Conservation (phyloP, 1,140 invertebrate genomes). For the Cyclina sinensis region DNA sequence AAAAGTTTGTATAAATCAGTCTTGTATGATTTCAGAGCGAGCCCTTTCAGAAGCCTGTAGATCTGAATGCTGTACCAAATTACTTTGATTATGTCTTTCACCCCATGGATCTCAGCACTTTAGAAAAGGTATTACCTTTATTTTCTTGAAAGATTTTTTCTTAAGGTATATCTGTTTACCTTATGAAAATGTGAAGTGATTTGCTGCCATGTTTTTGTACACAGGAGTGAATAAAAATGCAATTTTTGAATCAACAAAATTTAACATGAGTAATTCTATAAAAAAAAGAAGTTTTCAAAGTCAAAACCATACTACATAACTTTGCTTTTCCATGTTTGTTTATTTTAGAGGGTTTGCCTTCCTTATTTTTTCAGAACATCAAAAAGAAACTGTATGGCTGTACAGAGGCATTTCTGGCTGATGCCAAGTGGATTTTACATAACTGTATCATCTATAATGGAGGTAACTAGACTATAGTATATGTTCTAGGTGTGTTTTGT, state of each 20-base stretch:
- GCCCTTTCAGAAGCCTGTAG: slow-evolving; percentile 92
- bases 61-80: slow-evolving; percentile 90
- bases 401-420: slow-evolving; percentile 95
- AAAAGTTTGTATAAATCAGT: neutral
- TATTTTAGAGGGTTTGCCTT: slow-evolving; percentile 83
- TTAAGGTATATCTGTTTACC: no score
- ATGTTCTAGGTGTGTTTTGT: no score
- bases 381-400: slow-evolving; percentile 93
- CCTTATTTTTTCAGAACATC: slow-evolving; percentile 89
- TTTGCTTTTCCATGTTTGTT: no score
- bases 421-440: slow-evolving; percentile 97
- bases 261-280: no score
- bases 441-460: slow-evolving; percentile 96
- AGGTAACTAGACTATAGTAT: slow-evolving; percentile 89
- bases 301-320: no score
- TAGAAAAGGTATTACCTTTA: slow-evolving; percentile 88
- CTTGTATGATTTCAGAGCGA: slow-evolving; percentile 83
- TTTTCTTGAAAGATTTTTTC: no score
- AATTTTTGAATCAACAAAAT: no score
- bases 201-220: no score
- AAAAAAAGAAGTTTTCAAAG: no score
- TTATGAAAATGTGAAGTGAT: no score
- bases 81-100: slow-evolving; percentile 94
- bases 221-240: no score
- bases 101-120: slow-evolving; percentile 93